Evolutionary conservation across 2,888 invertebrate genomes (phyloP).

Genomic region (Melikaiella ostensackeni): DNA sequence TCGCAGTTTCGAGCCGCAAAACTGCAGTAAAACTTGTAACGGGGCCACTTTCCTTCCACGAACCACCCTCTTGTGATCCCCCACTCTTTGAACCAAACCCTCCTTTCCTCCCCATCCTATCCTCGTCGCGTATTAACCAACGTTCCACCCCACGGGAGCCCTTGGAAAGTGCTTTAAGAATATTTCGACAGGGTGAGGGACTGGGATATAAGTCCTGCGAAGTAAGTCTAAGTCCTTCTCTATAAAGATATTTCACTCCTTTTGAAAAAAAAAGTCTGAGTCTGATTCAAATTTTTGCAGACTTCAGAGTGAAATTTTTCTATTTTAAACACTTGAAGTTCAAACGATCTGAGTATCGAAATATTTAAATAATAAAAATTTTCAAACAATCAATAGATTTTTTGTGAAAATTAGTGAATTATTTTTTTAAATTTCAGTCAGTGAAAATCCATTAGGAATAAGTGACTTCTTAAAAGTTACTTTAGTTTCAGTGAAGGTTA

Average conservation of each 20-base stretch:
- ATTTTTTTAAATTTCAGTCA: too few species aligned
- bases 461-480: too few species aligned
- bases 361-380: too few species aligned
- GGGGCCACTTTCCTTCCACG: conserved; percentile 74
- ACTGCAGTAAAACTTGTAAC: conserved; percentile 78
- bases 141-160: conserved; percentile 56
- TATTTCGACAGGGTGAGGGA: conserved; percentile 59
- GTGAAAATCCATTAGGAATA: too few species aligned
- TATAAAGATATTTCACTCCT: neutral
- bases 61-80: conserved; percentile 54
- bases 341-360: too few species aligned
- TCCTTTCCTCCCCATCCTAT: conserved; percentile 9
- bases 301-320: too few species aligned
- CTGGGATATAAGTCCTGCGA: conserved; percentile 42
- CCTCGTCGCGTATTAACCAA: conserved; percentile 52
- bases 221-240: neutral
- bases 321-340: too few species aligned
- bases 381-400: too few species aligned
- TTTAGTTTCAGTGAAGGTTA: too few species aligned
- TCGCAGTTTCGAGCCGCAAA: conserved; percentile 77
- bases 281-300: neutral
- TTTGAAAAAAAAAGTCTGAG: neutral
- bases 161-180: conserved; percentile 66
- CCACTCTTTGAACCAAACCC: conserved; percentile 43
- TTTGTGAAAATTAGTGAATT: too few species aligned